Base-by-base conservation (phyloP, 2,888 invertebrate species). In the Hololepta plana region DNA sequence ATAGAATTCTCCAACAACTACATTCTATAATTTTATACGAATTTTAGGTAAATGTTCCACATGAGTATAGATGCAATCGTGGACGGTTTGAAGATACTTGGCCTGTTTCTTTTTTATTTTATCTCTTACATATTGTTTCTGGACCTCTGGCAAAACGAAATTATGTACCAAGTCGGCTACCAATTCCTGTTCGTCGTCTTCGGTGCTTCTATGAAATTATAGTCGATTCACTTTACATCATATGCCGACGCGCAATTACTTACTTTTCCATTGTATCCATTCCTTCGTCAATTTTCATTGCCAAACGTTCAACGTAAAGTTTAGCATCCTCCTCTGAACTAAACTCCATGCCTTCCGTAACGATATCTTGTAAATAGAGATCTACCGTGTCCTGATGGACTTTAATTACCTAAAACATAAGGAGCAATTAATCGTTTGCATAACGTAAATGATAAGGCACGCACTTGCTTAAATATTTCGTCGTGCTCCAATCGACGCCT, bases 381-480 rank as follows among this genome's bases (percentile, higher is more conserved):
- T 72, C 65, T 1, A 72, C 64, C 0, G 64, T 60, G 20, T 65
- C 62, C 41, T 64, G 65, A 40, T 68, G 60, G 4, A 68, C 58
- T 44, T 68, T 67, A 4, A 66, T 51, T 15, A 64, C 49, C 61
- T 61, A 39, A 11, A 17, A 17, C 17, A n/a, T 17, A 17, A 7
- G 7, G n/a, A 17, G n/a, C n/a, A 17, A 17, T 7, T 17, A 7
- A 7, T 7, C n/a, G 7, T 17, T 17, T 17, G n/a, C 17, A 17
- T n/a, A 17, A 17, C 7, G 3, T 7, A 14, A 12, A 3, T 12
- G 4, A 9, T 4, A 5, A 10, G 3, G 12, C 13, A 15, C 2
- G 23, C 24, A 60, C 60, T 54, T 76, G 72, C 47, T 70, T 72
- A 45, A 81, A 85, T 46, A 85, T 70, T 49, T 82, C 75, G 37